Percentiles rank a stretch among this genome's conserved stretches.
Conservation (phyloP, 2,797 vertebrate species). For the Poeciliopsis gracilis region DNA sequence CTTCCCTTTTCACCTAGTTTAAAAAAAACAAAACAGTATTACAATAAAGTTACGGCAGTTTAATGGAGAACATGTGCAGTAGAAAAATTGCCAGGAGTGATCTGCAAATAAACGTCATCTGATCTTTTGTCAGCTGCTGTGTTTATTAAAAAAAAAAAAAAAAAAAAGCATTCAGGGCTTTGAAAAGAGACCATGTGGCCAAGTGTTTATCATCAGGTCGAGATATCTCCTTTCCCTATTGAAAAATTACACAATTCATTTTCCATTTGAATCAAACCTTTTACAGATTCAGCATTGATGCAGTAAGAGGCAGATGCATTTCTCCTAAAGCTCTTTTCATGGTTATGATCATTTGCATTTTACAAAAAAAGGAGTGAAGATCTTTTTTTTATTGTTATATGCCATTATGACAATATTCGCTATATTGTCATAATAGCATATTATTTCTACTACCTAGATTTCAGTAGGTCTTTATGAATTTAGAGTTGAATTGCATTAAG, state of each 20-base stretch:
- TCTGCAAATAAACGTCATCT: slow-evolving; percentile 17
- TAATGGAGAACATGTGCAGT: slow-evolving; percentile 13
- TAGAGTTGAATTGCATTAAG: background rate
- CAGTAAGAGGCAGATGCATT: background rate
- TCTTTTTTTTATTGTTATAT: no score
- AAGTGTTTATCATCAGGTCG: background rate
- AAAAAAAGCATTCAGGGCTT: no score
- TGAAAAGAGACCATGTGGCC: background rate
- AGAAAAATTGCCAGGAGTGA: slow-evolving; percentile 4
- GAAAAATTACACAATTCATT: slow-evolving; percentile 10
- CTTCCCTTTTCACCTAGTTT: background rate
- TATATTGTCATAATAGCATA: background rate
- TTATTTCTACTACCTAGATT: background rate
- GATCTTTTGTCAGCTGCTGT: slow-evolving; percentile 29
- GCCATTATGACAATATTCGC: background rate
- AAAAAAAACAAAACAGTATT: background rate
- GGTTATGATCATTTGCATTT: no score
- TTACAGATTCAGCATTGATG: background rate
- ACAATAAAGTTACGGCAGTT: background rate
- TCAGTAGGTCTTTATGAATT: background rate
- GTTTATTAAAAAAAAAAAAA: no score
- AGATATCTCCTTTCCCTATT: background rate
- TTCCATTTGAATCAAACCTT: slow-evolving; percentile 22
- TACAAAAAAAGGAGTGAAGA: background rate
- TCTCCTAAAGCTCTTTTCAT: background rate